Evolutionary conservation across 2,113 vertebrate species (phyloP), one percentile per base, ranked within the genome.

Genomic region (Pangasianodon hypophthalmus): DNA sequence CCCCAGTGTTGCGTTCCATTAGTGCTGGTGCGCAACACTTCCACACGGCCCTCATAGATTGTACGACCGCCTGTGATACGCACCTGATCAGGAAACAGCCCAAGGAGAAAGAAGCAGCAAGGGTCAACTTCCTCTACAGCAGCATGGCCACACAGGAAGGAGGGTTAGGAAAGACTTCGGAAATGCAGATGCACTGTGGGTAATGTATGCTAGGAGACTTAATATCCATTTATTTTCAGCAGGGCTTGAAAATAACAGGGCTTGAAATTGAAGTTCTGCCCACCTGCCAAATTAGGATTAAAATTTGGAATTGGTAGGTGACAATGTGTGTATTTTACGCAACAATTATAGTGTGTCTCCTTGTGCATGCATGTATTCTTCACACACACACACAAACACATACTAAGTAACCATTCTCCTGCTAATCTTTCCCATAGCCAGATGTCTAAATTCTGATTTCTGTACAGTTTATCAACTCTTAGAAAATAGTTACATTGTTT

Each of bases 61-160:
- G 96, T 97, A 81, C 97, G 97, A 87, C 98, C 98, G 83, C 98
- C 98, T 0, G 96, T 96, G 94, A 99, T 95, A 88, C 97, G 97
- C 94, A 99, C 97, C 98, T 99, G 97, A 91, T 52, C 32, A 89
- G 88, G 90, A 92, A 90, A 91, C 44, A 94, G 94, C 86, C 90
- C 82, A 89, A 90, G 48, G 32, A 87, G 85, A 83, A 79, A 26
- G 19, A 90, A 86, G 80, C 83, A n/a, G n/a, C 1, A 21, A 60
- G n/a, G 77, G 44, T 60, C 46, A 87, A 86, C 89, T 88, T 88
- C 82, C 84, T 86, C 48, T 71, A 86, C 60, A 60, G 80, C 44
- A 44, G n/a, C 26, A 56, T 32, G n/a, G 88, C 60, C 29, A 89
- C 64, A 85, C 44, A 86, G 88, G 83, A 88, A 52, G 8, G 79